A percentile compares a stretch with the other conserved stretches of the same genome.
Evolutionary conservation across 2,888 invertebrate species (phyloP).

Genomic region (Diarsia rubi): DNA sequence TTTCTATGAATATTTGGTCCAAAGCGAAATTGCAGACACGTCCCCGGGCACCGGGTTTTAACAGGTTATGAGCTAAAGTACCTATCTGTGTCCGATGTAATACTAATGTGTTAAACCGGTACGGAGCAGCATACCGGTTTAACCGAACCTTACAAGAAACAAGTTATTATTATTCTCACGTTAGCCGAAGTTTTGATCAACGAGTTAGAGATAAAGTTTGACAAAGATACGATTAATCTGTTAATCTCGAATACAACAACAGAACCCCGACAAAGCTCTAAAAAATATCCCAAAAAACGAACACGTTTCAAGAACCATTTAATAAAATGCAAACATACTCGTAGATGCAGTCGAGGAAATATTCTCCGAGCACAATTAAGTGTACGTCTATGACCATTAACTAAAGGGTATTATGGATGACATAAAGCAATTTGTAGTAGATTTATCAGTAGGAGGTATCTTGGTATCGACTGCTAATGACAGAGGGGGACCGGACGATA

Average conservation of each 20-base stretch:
- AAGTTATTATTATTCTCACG: neutral
- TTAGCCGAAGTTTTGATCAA: neutral
- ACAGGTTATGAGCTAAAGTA: neutral
- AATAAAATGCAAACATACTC: constrained; percentile 17
- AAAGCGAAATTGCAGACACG: neutral
- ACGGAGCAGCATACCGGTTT: no score
- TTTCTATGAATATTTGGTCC: neutral
- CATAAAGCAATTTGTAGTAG: constrained; percentile 74
- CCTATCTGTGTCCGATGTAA: neutral
- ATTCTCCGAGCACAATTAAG: constrained; percentile 57
- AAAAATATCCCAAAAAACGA: constrained; percentile 25
- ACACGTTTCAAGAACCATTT: constrained; percentile 7
- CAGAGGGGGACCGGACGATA: constrained; percentile 67
- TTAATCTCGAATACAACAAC: constrained; percentile 14
- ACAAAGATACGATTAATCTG: constrained; percentile 4
- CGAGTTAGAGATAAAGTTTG: neutral
- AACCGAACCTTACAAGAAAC: neutral
- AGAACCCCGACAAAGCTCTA: constrained; percentile 6
- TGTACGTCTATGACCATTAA: constrained; percentile 59
- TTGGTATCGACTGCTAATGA: constrained; percentile 70
- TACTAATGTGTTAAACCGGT: neutral
- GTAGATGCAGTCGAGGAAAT: constrained; percentile 29
- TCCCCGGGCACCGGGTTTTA: neutral
- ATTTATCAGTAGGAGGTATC: constrained; percentile 71
- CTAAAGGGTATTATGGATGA: constrained; percentile 72